phyloP scores from a whole-genome alignment of 2,113 vertebrate genomes.

The Cariama cristata region DNA sequence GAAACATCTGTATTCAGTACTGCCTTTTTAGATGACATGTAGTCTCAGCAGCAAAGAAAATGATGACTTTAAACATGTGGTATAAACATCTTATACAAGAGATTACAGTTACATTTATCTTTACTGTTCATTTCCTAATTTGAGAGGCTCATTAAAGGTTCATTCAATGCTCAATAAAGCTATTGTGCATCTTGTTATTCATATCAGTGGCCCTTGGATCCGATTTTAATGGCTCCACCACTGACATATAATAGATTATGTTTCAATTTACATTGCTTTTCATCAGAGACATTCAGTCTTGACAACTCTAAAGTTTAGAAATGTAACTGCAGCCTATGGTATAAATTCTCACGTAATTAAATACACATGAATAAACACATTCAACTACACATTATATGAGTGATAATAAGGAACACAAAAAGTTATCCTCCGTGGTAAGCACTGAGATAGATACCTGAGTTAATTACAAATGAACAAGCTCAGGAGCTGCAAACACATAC shows the following conservation, averaged over 20 bases:
- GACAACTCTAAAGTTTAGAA: neutral
- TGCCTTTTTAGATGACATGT: neutral
- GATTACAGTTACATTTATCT: constrained; percentile 49
- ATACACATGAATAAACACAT: neutral
- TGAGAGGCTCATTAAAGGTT: neutral
- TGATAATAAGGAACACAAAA: neutral
- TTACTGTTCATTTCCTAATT: constrained; percentile 29
- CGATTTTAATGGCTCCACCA: neutral
- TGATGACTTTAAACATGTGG: constrained; percentile 38
- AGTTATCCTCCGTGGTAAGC: neutral
- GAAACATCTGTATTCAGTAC: constrained; percentile 1
- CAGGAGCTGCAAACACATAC: neutral
- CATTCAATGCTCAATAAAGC: neutral
- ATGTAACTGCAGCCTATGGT: neutral
- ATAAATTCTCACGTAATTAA: neutral
- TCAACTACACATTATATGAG: neutral
- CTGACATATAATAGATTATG: neutral
- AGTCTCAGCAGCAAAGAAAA: constrained; percentile 63
- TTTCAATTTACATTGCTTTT: constrained; percentile 13
- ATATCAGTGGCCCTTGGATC: neutral
- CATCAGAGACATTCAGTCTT: constrained; percentile 6
- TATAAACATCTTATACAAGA: constrained; percentile 68
- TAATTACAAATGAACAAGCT: neutral
- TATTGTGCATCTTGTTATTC: neutral
- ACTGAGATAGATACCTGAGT: neutral